Base-by-base conservation (phyloP, 2,888 invertebrate genomes). In the Pammene fasciana region DNA sequence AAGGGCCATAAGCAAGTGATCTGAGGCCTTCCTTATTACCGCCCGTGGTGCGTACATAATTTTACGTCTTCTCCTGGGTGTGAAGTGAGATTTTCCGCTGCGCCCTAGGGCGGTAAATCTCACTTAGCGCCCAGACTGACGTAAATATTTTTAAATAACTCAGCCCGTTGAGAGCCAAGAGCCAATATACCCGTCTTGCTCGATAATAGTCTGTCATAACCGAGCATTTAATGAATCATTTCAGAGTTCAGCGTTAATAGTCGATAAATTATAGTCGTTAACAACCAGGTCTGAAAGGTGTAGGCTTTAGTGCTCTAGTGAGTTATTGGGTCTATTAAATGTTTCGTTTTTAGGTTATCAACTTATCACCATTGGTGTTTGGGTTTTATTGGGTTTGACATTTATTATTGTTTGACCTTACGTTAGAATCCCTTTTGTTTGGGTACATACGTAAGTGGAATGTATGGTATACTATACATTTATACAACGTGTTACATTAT, bases 201-300 rank as follows among this genome's bases (percentile, higher is more conserved):
- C 73, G 73, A 75, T 79, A 81, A 78, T 78, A 75, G 74, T 71
- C 72, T 73, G 75, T 80, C 76, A 79, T 80, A 82, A 81, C 79
- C 75, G 74, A 73, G 74, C 74, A 68, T 66, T 75, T 80, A 81
- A 82, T 80, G 80, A 79, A 81, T 80, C 80, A 78, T 73, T 60
- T 64, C 74, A 71, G 74, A 76, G 77, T 78, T 76, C 74, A 72
- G 67, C 72, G 74, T 75, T 79, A 78, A 79, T 78, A 72, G 76
- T 66, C 75, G 71, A 74, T 79, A 82, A 82, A 79, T 82, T 82
- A 79, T 80, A 74, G 73, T 72, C 72, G 75, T 72, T 76, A 76
- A 78, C 76, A 78, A 57, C 62, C 68, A 71, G 52, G 68, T 68
- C 65, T 13, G 59, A 70, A 65, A 70, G 70, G 70, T 70, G 70